A percentile compares a stretch with the other conserved stretches of the same genome.
Conservation (phyloP, 92 coral and sea anemone species). For the Porites cylindrica region DNA sequence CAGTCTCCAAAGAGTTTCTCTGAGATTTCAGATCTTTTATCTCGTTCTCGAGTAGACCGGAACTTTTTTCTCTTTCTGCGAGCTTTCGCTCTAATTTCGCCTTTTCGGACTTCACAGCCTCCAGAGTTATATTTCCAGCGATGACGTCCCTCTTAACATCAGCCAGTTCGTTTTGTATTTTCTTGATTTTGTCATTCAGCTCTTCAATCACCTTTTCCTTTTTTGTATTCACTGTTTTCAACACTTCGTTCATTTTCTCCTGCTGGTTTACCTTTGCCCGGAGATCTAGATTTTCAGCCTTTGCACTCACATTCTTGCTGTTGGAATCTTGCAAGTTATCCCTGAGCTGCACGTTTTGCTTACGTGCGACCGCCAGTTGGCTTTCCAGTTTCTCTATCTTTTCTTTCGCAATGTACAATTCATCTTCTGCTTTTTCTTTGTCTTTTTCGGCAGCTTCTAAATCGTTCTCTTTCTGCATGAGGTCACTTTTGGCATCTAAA, state of each 20-base stretch:
- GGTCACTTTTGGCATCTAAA: slow-evolving; percentile 75
- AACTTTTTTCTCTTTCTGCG: slow-evolving; percentile 57
- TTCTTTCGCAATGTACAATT: slow-evolving; percentile 72
- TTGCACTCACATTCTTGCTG: slow-evolving; percentile 73
- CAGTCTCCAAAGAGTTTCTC: slow-evolving; percentile 85
- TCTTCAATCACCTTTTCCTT: slow-evolving; percentile 81
- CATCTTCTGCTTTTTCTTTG: slow-evolving; percentile 88
- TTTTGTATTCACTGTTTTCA: slow-evolving; percentile 75
- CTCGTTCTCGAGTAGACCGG: slow-evolving; percentile 71
- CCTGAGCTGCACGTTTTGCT: slow-evolving; percentile 83
- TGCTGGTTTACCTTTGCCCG: slow-evolving; percentile 72
- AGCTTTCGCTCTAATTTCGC: slow-evolving; percentile 82
- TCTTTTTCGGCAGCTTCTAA: slow-evolving; percentile 77
- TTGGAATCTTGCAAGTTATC: slow-evolving; percentile 86
- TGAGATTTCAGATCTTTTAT: slow-evolving; percentile 85
- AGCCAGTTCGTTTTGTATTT: slow-evolving; percentile 76
- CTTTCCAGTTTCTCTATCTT: slow-evolving; percentile 79
- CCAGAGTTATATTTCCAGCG: slow-evolving; percentile 77
- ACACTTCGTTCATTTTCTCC: slow-evolving; percentile 72
- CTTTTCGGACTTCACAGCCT: slow-evolving; percentile 73
- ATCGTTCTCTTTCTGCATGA: slow-evolving; percentile 82
- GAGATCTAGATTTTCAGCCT: slow-evolving; percentile 71
- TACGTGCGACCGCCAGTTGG: slow-evolving; percentile 77
- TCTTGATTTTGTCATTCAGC: slow-evolving; percentile 82
- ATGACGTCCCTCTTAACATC: slow-evolving; percentile 73